Base-by-base conservation (phyloP, 37 sponge, comb jelly and placozoan species). In the Hexactinellida sp. region DNA sequence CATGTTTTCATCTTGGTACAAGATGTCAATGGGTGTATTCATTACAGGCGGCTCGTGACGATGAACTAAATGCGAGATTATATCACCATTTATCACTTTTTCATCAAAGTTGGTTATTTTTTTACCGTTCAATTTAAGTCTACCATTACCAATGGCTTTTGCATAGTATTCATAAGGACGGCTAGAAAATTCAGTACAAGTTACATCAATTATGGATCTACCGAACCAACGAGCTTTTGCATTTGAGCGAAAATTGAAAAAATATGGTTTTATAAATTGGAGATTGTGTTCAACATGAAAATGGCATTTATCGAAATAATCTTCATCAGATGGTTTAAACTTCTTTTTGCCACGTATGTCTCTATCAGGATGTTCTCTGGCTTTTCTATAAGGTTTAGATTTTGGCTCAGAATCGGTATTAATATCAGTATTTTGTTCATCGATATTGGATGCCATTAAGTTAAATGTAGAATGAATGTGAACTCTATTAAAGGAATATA, bases 11-110 rank as follows among this genome's bases (percentile, higher is more conserved):
- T 91, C 89, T 36, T 87, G 35, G 52, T 90, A 83, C 21, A 94
- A 9, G 37, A 96, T 86, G 0, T 88, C 84, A 16, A 96, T 85
- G 0, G 88, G 86, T n/a, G 87, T 38, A 35, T 84, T 91, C 36
- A 90, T 55, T 23, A 96, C 92, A 13, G 97, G 97, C 35, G 97
- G 97, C 84, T 96, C 97, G 39, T 96, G 97, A 24, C 97, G 36
- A 71, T 95, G 96, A 9, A 95, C 89, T 36, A 51, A n/a, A 54
- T 95, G 94, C 32, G 82, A 55, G 0, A 95, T 83, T 23, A 93
- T 37, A 37, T 90, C 94, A 92, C 93, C 91, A 55, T 93, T 52
- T 16, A 32, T 86, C 28, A 95, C 54, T n/a, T 91, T 83, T 0
- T 89, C 91, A 19, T 89, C 89, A 87, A 90, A 88, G 83, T 83